Evolutionary conservation across 2,888 invertebrate species (phyloP).

Genomic region (Eupithecia pulchellata): DNA sequence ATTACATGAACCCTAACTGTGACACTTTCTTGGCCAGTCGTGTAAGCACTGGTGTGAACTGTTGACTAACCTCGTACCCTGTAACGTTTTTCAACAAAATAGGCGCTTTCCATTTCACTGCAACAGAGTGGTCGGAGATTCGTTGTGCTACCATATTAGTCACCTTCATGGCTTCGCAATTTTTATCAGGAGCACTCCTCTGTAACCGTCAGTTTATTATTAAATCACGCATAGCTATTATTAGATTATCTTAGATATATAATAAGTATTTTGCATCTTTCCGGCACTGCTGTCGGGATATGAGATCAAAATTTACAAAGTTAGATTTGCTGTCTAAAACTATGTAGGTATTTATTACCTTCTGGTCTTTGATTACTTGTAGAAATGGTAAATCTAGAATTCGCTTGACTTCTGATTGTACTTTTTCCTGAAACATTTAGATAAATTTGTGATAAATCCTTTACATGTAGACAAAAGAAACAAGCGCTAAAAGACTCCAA

Average conservation of each 20-base stretch:
- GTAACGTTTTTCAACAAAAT: conserved; percentile 48
- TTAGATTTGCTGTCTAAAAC: background rate
- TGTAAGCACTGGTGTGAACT: background rate
- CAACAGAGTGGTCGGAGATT: conserved; percentile 63
- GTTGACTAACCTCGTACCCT: conserved; percentile 63
- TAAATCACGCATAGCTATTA: no score
- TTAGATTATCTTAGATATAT: background rate
- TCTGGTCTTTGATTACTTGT: conserved; percentile 9
- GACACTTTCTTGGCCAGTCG: background rate
- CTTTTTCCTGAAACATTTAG: conserved; percentile 36
- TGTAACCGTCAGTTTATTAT: background rate
- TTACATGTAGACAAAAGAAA: background rate
- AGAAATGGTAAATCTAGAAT: conserved; percentile 46
- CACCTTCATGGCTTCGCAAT: conserved; percentile 55
- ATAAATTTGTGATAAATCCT: background rate
- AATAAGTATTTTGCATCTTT: background rate
- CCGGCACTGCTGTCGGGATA: background rate
- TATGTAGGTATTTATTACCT: conserved; percentile 18
- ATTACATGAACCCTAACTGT: no score
- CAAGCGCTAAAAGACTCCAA: background rate
- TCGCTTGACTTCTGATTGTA: conserved; percentile 47
- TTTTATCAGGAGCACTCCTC: conserved; percentile 37
- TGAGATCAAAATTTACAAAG: background rate
- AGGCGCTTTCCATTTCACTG: conserved; percentile 64
- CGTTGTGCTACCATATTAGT: conserved; percentile 51